Base-by-base conservation (phyloP, 2,113 vertebrate species). In the Paradoxurus hermaphroditus region DNA sequence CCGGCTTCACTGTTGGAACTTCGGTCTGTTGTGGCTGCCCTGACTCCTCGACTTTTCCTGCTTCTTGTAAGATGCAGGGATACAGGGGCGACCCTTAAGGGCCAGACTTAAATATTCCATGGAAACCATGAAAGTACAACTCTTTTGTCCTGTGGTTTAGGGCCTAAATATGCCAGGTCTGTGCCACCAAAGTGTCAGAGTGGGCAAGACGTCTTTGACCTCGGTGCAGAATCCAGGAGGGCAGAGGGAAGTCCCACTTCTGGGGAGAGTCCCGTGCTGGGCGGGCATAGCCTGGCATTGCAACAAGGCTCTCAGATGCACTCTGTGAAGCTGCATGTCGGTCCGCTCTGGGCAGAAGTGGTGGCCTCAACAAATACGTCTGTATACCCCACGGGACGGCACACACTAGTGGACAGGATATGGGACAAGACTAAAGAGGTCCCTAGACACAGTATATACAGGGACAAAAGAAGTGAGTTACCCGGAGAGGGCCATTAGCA, bases 231-330 rank as follows among this genome's bases (percentile, higher is more conserved):
- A 78, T 68, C 36, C 4, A 16, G 78, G 62, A 59, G 36, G 77
- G 62, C 34, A 56, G 46, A 51, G 36, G 39, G 56, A 73, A 2
- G 5, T 5, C 15, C 9, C 56, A n/a, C 11, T 56, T 41, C 12
- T 23, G 9, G 41, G 34, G 18, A 15, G 34, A 36, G 21, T 8
- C 16, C 36, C 25, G 3, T 1, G 7, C 23, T 2, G 34, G 70
- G 78, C n/a, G n/a, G 62, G 31, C 3, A 18, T 39, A 21, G 23
- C 7, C 29, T 49, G 41, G 51, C 25, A 1, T 0, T 8, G 65
- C 10, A 46, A 27, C 23, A 7, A 3, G 7, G 27, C 4, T 1
- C 39, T 7, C 36, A 4, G 4, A 7, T 0, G 25, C 5, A 10
- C 34, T 16, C 0, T 4, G 72, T 16, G 8, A 86, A 73, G 68